Evolutionary conservation across 2,113 vertebrate species (phyloP), one percentile per base, ranked within the genome.

Genomic region (Chaetodon trifascialis): DNA sequence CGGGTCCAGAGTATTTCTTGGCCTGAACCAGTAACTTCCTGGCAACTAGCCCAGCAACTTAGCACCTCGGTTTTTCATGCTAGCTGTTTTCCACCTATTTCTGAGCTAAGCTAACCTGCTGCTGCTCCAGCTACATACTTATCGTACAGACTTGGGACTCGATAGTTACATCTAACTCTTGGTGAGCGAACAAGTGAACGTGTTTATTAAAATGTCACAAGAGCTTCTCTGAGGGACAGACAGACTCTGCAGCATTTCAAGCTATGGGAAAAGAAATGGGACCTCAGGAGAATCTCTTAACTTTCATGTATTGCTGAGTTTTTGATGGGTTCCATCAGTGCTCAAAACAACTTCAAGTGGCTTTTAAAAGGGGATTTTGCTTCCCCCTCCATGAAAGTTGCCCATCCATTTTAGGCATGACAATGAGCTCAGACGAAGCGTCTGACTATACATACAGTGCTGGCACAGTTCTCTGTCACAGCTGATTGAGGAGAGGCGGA

Each of bases 401-500:
- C 51, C 59, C 54, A 56, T 79, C 56, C 60, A 25, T 71, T 70
- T 51, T 62, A 84, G 19, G 16, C 55, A 67, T 63, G 70, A 87
- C 80, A 46, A 73, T 82, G 73, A 71, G 55, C 46, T 62, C 51
- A 36, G 60, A 79, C 65, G 78, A 77, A 73, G 38, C 52, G 44
- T 71, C 58, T 76, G 46, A 76, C 79, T 73, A 34, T 65, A 79
- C 62, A 62, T 65, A 40, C 36, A 73, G 54, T n/a, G 21, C 40
- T 68, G 59, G 49, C 49, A 58, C 68, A 63, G 46, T 34, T 55
- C 78, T 75, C 34, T 40, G 70, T 79, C 79, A 77, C 12, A 59
- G 75, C 82, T 62, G 80, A 71, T 64, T 67, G 71, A 86, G 66
- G 54, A 76, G 80, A 82, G 59, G 64, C 30, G 52, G 83, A 74